phyloP scores from a whole-genome alignment of 2,888 invertebrate genomes.

The Dermolepida albohirtum region DNA sequence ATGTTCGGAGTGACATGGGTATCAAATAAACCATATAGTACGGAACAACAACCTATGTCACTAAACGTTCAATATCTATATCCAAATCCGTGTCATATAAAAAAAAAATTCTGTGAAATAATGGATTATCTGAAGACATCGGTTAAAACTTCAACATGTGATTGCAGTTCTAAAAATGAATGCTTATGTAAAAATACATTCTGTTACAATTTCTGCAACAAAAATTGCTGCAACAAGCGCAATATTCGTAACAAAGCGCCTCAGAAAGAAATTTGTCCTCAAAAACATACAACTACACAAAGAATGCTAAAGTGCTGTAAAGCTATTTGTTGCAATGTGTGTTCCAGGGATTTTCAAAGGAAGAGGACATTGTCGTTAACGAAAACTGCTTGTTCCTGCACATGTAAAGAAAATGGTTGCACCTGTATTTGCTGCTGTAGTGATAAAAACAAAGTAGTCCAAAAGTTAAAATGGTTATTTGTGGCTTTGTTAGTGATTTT shows the following conservation, averaged over 20 bases:
- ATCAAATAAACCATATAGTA: conserved; percentile 7
- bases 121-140: conserved; percentile 7
- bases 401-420: conserved; percentile 6
- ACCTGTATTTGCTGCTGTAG: conserved; percentile 14
- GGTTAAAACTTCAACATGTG: neutral
- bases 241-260: neutral
- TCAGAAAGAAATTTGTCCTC: neutral
- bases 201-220: neutral
- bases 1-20: conserved; percentile 37
- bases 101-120: conserved; percentile 9
- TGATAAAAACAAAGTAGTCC: conserved; percentile 3
- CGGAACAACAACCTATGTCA: neutral
- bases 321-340: conserved; percentile 19
- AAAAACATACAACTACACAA: neutral
- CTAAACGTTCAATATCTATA: conserved; percentile 19
- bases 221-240: neutral
- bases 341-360: conserved; percentile 5
- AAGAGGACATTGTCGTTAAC: conserved; percentile 6
- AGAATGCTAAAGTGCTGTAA: conserved; percentile 21
- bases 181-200: conserved; percentile 20
- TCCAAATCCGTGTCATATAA: conserved; percentile 1
- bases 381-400: conserved; percentile 15
- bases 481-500: conserved; percentile 7
- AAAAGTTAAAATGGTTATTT: conserved; percentile 8
- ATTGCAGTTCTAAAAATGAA: conserved; percentile 1